phyloP scores from a whole-genome alignment of 2,797 vertebrate genomes.

The Cuculus canorus region DNA sequence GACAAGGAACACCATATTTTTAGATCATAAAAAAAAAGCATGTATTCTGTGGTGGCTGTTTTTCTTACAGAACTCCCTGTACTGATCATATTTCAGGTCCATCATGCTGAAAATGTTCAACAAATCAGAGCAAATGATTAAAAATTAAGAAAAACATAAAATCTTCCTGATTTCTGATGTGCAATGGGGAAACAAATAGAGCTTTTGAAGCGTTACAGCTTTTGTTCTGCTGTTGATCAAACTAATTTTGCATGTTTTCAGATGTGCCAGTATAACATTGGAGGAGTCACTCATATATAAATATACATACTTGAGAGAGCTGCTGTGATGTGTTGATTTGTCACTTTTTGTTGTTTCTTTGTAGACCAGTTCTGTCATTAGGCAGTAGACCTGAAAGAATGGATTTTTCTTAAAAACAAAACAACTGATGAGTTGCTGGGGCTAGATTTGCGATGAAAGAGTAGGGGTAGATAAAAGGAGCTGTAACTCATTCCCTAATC shows the following conservation, averaged over 20 bases:
- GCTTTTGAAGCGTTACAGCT: not conserved
- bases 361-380: not conserved
- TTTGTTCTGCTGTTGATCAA: not conserved
- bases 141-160: constrained; percentile 18
- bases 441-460: not conserved
- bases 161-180: constrained; percentile 40
- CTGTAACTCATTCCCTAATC: not conserved
- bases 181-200: constrained; percentile 9
- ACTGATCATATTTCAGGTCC: not conserved
- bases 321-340: not conserved
- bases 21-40: not conserved
- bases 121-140: constrained; percentile 60
- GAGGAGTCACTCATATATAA: not conserved
- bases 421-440: not conserved
- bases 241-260: not conserved
- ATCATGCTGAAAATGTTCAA: constrained; percentile 19
- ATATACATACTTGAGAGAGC: not conserved
- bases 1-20: not conserved
- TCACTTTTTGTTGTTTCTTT: not conserved
- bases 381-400: not conserved
- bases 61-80: constrained; percentile 39
- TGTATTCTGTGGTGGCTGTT: not conserved
- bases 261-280: rapidly evolving
- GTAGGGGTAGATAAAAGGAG: not conserved
- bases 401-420: not conserved